Evolutionary conservation across 1,140 invertebrate species (phyloP).

Genomic region (Limonius californicus): DNA sequence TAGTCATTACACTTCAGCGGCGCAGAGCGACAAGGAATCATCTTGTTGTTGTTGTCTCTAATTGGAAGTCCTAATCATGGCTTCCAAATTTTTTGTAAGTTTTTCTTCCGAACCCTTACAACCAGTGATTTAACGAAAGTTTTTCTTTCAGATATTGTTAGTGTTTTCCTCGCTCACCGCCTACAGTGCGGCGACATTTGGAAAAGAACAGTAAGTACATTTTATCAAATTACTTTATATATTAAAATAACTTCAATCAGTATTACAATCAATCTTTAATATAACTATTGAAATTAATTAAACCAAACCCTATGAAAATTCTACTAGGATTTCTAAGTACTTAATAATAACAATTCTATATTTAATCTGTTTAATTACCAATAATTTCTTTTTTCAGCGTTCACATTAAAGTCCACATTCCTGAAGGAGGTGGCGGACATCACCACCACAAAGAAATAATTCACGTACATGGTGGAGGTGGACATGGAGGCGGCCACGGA

Average conservation of each 20-base stretch:
- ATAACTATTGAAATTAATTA: too few relatives aligned
- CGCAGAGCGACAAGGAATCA: constrained; percentile 21
- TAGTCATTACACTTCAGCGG: constrained; percentile 21
- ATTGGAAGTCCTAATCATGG: constrained; percentile 33
- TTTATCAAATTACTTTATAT: too few relatives aligned
- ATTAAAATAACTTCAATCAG: too few relatives aligned
- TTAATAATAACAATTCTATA: too few relatives aligned
- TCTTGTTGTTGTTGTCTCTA: constrained; percentile 16
- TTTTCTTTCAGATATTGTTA: constrained; percentile 33
- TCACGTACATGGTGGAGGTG: neutral
- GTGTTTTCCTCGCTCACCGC: constrained; percentile 28
- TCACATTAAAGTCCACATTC: constrained; percentile 40
- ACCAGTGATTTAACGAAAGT: neutral
- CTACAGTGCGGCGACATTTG: constrained; percentile 35
- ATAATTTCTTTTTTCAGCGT: constrained; percentile 35
- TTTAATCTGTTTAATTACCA: too few relatives aligned
- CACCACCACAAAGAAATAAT: constrained; percentile 12
- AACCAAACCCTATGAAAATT: too few relatives aligned
- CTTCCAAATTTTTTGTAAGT: constrained; percentile 42
- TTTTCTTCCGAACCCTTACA: too few relatives aligned
- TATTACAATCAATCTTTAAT: too few relatives aligned
- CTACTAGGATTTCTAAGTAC: too few relatives aligned
- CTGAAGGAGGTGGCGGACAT: constrained; percentile 20
- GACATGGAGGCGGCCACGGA: neutral
- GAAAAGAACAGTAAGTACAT: constrained; percentile 44